Base-by-base conservation (phyloP, 2,797 vertebrate species). In the Gadopsis bispinosus region DNA sequence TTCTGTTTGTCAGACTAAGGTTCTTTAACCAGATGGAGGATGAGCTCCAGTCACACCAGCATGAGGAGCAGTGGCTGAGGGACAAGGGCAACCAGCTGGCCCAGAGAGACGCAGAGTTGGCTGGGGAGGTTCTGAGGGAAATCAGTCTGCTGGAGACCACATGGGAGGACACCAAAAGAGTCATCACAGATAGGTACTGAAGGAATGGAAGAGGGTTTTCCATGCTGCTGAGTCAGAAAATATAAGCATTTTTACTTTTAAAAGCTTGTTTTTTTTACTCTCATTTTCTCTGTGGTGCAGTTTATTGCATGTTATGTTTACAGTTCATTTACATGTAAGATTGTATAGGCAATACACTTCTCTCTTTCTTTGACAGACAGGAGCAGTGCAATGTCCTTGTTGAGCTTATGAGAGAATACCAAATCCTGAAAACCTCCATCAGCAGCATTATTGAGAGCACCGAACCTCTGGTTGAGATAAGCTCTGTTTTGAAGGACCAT, bases 21-120 rank as follows among this genome's bases (percentile, higher is more conserved):
- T 93, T 96, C 86, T 98, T 98, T 83, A 98, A 96, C 88, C 97
- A 99, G 76, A 89, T 99, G 86, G 97, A 99, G 86, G 97, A 99
- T 75, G 98, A 99, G 81, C 20, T 99, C 1, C 97, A 96, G 91
- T 97, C 97, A 26, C 96, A 98, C 63, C 97, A 98, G 67, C 97
- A 99, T 41, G 97, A 99, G 83, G 95, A 97, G 50, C 96, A 97
- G 82, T 99, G 98, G 98, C 90, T 99, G 50, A 96, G 94, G 91
- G 97, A 97, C 84, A 98, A 97, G 91, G 97, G 96, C 31, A 96
- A 97, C 74, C 97, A 98, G 93, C 95, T 99, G 81, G 96, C 96
- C 50, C 95, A 97, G 87, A 97, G 96, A 91, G 97, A 99, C 68
- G 86, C 94, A 33, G 94, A 96, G 59, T 85, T 96, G 67, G 96